Base-by-base conservation (phyloP, 2,113 vertebrate species). In the Sisor rabdophorus region DNA sequence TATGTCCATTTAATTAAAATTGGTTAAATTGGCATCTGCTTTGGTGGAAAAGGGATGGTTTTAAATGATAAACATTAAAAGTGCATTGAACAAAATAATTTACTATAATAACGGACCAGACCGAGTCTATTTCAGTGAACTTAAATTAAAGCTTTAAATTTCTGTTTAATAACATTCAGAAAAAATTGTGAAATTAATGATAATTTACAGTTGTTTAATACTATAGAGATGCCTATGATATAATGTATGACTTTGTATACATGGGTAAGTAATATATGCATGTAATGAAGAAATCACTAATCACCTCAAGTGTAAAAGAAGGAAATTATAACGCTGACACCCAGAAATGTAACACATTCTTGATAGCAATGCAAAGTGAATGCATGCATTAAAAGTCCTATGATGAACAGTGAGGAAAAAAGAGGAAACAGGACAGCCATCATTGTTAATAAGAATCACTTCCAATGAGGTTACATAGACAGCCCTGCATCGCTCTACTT, bases 361-460 rank as follows among this genome's bases (percentile, higher is more conserved):
- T 15, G n/a, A 53, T 48, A 74, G 24, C 52, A 67, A 71, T 74
- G 58, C 8, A 11, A 32, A 52, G 58, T 30, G 11, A 16, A 48
- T 68, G 75, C 24, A 28, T 61, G 59, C 40, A 73, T 7, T 67
- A 52, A 76, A 59, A 63, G 54, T 44, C 73, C n/a, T 28, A 67
- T 17, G 74, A 76, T 65, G 69, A 79, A 65, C 48, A 20, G 20
- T 67, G 70, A 65, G 30, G 36, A 47, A 50, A 16, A 55, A 16
- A 73, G 50, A 65, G 3, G 9, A 54, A 22, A 67, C 30, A 48
- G 80, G 60, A 72, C 68, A 81, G 79, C 54, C 79, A 85, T 82
- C 78, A 76, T 84, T 87, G 93, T 85, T 74, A 83, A 80, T 82
- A 78, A 82, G 78, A 83, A 73, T 79, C 71, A 82, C 65, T 24